Evolutionary conservation across 2,113 vertebrate genomes (phyloP).

Genomic region (Cathartes aura): DNA sequence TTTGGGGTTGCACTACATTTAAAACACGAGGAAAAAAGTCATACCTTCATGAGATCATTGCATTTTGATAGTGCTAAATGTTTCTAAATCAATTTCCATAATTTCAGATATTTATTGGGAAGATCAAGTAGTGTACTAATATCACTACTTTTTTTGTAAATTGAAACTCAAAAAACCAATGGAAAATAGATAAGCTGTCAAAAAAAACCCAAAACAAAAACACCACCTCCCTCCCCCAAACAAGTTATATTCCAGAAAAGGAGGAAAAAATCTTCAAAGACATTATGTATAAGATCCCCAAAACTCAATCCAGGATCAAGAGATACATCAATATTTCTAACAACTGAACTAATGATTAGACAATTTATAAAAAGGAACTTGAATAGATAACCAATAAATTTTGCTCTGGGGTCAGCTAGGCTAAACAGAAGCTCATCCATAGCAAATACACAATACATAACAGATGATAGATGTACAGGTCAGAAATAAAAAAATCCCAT

Average conservation of each 20-base stretch:
- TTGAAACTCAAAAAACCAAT: neutral
- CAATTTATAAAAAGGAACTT: slow-evolving; percentile 13
- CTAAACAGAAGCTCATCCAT: slow-evolving; percentile 1
- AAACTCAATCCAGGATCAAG: neutral
- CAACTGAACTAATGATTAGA: neutral
- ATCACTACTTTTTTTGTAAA: neutral
- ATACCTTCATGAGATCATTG: neutral
- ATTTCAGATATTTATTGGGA: neutral
- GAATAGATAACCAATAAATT: neutral
- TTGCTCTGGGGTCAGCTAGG: neutral
- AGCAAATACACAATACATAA: neutral
- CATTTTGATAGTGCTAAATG: neutral
- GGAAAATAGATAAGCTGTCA: neutral
- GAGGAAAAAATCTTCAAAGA: neutral
- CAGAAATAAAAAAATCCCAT: neutral
- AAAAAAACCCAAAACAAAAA: neutral
- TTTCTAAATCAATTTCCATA: neutral
- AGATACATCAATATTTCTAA: neutral
- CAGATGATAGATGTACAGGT: neutral
- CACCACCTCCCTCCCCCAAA: neutral
- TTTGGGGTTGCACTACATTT: neutral
- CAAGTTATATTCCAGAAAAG: neutral
- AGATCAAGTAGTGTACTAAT: neutral
- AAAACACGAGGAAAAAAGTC: neutral
- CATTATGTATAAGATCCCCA: neutral